Evolutionary conservation across 2,888 invertebrate genomes (phyloP), one percentile per base, ranked within the genome.

Genomic region (Anagyrus pseudococci): DNA sequence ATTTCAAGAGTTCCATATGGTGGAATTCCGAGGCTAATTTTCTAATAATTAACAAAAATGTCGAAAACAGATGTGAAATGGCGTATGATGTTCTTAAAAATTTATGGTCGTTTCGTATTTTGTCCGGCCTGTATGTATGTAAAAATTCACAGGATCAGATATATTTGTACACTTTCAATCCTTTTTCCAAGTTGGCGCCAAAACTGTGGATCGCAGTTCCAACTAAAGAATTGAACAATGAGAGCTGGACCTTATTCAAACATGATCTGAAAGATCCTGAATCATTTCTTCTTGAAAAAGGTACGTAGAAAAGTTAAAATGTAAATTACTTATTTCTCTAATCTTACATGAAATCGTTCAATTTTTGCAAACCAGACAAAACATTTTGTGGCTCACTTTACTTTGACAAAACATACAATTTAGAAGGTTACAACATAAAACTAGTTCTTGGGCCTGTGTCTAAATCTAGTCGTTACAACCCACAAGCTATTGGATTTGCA

Each of bases 61-160:
- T 1, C 2, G 23, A 22, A 10, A 6, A 8, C n/a, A 22, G 22
- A 10, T 49, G 43, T 6, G 2, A 43, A 49, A 17, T 43, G 4
- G 22, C 26, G 2, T n/a, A n/a, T 25, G 2, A 8, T 2, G 3
- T 23, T n/a, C 41, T 58, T 20, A 19, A n/a, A 13, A 20, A 1
- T 1, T 13, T 43, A 26, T 49, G 48, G 49, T n/a, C n/a, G 2
- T 41, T 41, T 17, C 41, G 49, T n/a, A 29, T 58, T 29, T 49
- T 49, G n/a, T 58, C 26, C 4, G 29, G 22, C 7, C 7, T 43
- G 4, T 49, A 29, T n/a, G 20, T 58, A n/a, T 58, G 58, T 10
- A 7, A 10, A 1, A 43, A 29, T 10, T 1, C 7, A 29, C 26
- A 41, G 2, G 26, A 49, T 4, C 3, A 20, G 13, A 2, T 26